A percentile compares a stretch with the other conserved stretches of the same genome.
Conservation (phyloP, 2,113 vertebrate species). For the Lontra canadensis region DNA sequence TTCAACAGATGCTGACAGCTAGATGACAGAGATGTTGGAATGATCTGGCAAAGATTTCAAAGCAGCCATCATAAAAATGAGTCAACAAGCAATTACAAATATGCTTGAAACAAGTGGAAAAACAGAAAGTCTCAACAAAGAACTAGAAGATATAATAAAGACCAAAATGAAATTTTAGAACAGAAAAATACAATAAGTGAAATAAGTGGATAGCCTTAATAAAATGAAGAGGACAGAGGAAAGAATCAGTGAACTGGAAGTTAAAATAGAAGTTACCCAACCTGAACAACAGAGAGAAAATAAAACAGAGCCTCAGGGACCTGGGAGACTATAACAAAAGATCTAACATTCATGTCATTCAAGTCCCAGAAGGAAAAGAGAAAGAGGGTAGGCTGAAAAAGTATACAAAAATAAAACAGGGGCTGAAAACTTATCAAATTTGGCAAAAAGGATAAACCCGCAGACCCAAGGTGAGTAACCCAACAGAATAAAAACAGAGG, state of each 20-base stretch:
- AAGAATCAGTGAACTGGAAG: not conserved
- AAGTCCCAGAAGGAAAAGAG: not conserved
- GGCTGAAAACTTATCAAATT: not conserved
- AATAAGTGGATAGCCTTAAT: not conserved
- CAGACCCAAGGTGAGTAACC: not conserved
- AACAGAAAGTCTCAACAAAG: not conserved
- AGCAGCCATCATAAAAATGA: not conserved
- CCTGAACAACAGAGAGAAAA: not conserved
- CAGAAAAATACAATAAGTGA: not conserved
- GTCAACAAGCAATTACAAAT: not conserved
- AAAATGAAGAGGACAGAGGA: not conserved
- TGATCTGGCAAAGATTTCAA: not conserved
- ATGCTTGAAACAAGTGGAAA: not conserved
- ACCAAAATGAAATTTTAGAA: not conserved
- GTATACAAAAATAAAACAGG: not conserved
- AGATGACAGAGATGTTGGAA: not conserved
- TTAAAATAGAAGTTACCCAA: not conserved
- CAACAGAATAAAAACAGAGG: slow-evolving; percentile 10
- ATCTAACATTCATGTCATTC: not conserved
- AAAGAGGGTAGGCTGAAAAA: not conserved
- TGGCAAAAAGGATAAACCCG: not conserved
- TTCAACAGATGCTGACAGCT: not conserved
- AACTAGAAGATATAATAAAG: not conserved
- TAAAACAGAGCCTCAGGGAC: not conserved
- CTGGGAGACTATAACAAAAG: not conserved